Conservation (phyloP, 1,140 invertebrate species). For the Pseudomyrmex dendroicus region DNA sequence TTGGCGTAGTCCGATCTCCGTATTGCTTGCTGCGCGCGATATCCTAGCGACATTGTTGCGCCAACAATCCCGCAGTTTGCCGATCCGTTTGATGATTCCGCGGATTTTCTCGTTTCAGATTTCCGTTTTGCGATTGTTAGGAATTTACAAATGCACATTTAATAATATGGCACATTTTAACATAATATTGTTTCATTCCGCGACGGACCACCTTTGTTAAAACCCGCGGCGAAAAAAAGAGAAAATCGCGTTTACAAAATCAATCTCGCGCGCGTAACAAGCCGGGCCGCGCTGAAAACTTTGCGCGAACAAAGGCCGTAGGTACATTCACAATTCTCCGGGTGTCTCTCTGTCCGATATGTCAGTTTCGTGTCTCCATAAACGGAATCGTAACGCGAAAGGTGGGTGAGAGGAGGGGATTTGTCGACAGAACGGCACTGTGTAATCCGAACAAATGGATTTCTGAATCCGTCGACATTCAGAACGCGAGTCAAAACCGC, state of each 20-base stretch:
- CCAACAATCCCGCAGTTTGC: no score
- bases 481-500: constrained; percentile 44
- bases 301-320: not conserved
- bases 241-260: no score
- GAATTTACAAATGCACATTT: no score
- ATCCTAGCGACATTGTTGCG: not conserved
- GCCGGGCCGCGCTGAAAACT: not conserved
- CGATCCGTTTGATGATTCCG: no score
- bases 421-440: constrained; percentile 18
- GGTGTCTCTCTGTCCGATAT: constrained; percentile 2
- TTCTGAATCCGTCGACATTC: constrained; percentile 51
- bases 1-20: not conserved
- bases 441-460: constrained; percentile 36
- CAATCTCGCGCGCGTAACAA: not conserved
- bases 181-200: no score
- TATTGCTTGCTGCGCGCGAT: no score
- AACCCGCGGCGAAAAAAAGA: no score
- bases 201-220: no score
- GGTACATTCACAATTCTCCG: not conserved
- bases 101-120: no score
- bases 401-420: not conserved
- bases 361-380: constrained; percentile 9
- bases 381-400: not conserved
- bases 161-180: no score
- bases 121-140: no score